phyloP scores from a whole-genome alignment of 2,888 invertebrate species.

The Troglohyphantes excavatus region DNA sequence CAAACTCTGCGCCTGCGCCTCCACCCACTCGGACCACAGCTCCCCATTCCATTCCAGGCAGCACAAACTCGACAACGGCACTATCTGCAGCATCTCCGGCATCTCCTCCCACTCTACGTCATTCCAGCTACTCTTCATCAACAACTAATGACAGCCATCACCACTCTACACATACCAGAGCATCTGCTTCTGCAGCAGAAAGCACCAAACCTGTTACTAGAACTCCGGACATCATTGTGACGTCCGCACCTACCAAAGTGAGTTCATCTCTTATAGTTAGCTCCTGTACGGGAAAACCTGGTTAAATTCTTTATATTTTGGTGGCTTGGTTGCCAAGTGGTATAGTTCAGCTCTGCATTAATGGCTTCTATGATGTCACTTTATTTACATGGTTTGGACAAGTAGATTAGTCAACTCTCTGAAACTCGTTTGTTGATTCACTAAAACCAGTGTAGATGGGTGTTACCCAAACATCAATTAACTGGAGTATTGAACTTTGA shows the following conservation, averaged over 20 bases:
- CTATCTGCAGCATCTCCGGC: conserved; percentile 78
- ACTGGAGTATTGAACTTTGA: too few species aligned
- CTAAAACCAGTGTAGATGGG: too few species aligned
- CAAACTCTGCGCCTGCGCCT: conserved; percentile 87
- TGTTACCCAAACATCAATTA: too few species aligned
- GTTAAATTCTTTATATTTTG: too few species aligned
- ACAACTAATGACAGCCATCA: conserved; percentile 45
- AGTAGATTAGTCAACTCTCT: too few species aligned
- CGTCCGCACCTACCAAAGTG: conserved; percentile 65
- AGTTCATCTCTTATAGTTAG: too few species aligned
- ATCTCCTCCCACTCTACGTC: conserved; percentile 76
- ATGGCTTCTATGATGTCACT: too few species aligned
- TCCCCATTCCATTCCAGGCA: conserved; percentile 78
- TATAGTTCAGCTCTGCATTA: too few species aligned
- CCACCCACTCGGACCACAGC: conserved; percentile 86
- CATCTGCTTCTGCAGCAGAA: conserved; percentile 58
- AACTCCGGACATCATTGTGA: conserved; percentile 67
- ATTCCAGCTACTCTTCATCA: conserved; percentile 82
- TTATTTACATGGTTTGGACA: too few species aligned
- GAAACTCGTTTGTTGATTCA: too few species aligned
- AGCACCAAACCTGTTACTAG: conserved; percentile 61
- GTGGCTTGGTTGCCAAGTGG: too few species aligned
- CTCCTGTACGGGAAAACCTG: too few species aligned
- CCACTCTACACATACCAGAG: conserved; percentile 35
- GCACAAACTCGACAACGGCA: conserved; percentile 79